These are phyloP conservation scores for Clarias fuscus DNA, from an alignment of 2,797 vertebrate genomes.

Conservation along the genomic window DNA sequence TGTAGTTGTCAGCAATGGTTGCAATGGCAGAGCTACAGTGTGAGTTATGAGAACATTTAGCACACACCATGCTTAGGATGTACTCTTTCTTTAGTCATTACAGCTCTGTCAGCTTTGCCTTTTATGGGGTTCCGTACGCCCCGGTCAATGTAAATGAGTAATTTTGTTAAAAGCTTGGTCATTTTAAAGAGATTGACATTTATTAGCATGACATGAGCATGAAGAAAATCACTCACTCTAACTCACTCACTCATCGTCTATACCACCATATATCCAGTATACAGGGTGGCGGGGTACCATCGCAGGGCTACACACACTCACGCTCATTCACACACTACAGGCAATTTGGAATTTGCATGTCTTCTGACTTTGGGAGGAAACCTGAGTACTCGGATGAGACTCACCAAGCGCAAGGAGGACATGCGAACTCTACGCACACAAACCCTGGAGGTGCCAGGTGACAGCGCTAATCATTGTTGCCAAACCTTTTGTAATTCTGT, in stretches of 20 bases:
- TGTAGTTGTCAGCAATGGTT: background rate
- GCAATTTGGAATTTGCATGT: no score
- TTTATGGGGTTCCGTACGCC: background rate
- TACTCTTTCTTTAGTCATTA: background rate
- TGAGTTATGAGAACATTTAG: background rate
- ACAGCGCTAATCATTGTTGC: no score
- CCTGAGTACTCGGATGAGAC: no score
- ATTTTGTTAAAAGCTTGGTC: background rate
- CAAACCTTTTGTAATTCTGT: background rate
- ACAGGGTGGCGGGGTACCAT: no score
- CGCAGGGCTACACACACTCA: no score
- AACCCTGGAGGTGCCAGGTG: no score
- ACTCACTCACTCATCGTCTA: no score
- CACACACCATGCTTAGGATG: background rate
- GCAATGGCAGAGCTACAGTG: background rate
- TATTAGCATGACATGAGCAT: background rate
- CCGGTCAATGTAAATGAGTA: background rate
- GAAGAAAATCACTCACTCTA: background rate
- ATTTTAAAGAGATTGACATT: background rate
- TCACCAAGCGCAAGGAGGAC: no score
- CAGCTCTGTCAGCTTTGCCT: background rate
- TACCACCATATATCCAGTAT: no score
- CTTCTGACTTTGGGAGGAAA: no score
- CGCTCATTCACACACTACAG: no score
- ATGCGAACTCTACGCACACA: no score